Evolutionary conservation across 23 tunicate genomes (phyloP).

Genomic region (Halocynthia roretzi): DNA sequence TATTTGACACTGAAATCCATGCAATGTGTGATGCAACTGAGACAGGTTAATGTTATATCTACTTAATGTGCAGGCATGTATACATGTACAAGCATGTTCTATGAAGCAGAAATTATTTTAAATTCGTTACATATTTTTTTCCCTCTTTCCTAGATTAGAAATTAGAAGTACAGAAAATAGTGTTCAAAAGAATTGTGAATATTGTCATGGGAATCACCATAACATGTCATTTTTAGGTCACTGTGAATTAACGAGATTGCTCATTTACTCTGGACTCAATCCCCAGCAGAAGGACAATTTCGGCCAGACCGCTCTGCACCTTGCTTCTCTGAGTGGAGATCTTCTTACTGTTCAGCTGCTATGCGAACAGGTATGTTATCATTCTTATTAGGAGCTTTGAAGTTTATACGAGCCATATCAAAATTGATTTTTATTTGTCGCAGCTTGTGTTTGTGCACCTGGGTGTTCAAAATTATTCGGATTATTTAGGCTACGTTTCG

Average conservation of each 20-base stretch:
- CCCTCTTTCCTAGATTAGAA: too few species aligned
- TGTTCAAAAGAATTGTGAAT: too few species aligned
- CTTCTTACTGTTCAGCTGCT: constrained; percentile 76
- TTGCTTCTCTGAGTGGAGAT: constrained; percentile 91
- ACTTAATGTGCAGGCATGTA: too few species aligned
- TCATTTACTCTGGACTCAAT: constrained; percentile 95
- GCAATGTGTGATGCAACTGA: too few species aligned
- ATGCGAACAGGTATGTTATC: constrained; percentile 75
- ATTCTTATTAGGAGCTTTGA: not conserved
- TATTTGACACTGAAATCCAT: too few species aligned
- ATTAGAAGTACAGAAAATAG: too few species aligned
- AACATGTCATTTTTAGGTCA: constrained; percentile 41
- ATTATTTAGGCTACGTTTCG: not conserved
- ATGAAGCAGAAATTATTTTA: too few species aligned
- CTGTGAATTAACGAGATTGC: constrained; percentile 88
- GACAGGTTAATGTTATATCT: too few species aligned
- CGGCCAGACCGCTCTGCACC: constrained; percentile 93
- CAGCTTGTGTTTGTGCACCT: not conserved
- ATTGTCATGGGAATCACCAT: too few species aligned
- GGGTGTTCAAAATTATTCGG: not conserved
- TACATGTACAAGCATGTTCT: too few species aligned
- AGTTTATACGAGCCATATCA: not conserved
- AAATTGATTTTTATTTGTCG: not conserved
- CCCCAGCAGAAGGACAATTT: constrained; percentile 92
- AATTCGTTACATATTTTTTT: too few species aligned